These are phyloP conservation scores for Austrolebias charrua DNA, from an alignment of 2,797 vertebrate species.

Conservation along the genomic window DNA sequence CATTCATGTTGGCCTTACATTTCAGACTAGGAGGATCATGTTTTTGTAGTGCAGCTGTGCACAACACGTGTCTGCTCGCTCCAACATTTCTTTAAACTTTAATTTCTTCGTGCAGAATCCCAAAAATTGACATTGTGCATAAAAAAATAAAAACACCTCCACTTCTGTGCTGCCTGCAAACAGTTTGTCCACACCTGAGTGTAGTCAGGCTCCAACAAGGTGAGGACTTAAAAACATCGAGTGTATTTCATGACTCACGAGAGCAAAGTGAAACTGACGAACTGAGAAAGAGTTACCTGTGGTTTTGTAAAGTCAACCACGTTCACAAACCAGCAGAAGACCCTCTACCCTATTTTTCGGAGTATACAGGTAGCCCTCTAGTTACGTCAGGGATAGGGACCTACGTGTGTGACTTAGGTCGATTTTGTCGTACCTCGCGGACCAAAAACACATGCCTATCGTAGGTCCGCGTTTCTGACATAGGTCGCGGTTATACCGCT, in stretches of 20 bases:
- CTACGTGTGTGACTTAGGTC: too few relatives aligned
- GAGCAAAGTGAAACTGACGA: background rate
- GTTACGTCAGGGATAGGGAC: too few relatives aligned
- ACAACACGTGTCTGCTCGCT: background rate
- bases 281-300: background rate
- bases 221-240: background rate
- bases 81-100: background rate
- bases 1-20: background rate
- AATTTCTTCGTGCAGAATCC: background rate
- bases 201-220: background rate
- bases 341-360: too few relatives aligned
- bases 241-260: background rate
- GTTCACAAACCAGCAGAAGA: slow-evolving; percentile 7
- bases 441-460: too few relatives aligned
- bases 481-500: too few relatives aligned
- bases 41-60: too few relatives aligned
- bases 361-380: too few relatives aligned
- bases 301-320: background rate
- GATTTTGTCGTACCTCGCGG: too few relatives aligned
- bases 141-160: background rate
- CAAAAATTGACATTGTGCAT: too few relatives aligned
- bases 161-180: too few relatives aligned
- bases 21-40: background rate
- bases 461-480: too few relatives aligned
- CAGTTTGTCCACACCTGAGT: background rate